phyloP scores from a whole-genome alignment of 2,113 vertebrate species.

The Nibea albiflora region DNA sequence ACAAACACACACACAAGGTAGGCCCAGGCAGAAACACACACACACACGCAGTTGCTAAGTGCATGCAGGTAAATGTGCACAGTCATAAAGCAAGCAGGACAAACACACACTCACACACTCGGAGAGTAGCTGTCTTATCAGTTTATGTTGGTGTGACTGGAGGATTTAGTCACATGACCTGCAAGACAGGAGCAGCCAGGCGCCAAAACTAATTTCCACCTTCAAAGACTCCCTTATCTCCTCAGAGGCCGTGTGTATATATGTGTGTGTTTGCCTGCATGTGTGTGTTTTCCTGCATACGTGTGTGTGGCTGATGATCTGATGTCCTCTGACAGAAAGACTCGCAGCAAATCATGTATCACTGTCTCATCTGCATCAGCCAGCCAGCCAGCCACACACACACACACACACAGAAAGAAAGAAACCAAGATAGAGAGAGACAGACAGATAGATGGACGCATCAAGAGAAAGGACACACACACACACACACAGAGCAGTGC shows the following conservation, averaged over 20 bases:
- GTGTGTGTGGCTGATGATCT: conserved; percentile 72
- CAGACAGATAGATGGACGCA: conserved; percentile 43
- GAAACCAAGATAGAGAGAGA: conserved; percentile 34
- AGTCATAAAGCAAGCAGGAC: conserved; percentile 24
- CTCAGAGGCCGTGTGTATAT: conserved; percentile 62
- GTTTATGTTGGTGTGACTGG: conserved; percentile 79
- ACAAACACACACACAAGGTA: conserved; percentile 35
- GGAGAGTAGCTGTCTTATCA: conserved; percentile 78
- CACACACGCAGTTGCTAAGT: conserved; percentile 2
- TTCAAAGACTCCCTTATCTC: conserved; percentile 85
- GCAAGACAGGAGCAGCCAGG: conserved; percentile 88
- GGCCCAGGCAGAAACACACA: neutral
- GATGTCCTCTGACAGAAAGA: conserved; percentile 80
- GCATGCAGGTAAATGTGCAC: conserved; percentile 44
- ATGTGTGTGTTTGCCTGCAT: conserved; percentile 21
- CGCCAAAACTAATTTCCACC: conserved; percentile 85
- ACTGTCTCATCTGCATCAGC: conserved; percentile 78
- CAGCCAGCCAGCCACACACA: conserved; percentile 1
- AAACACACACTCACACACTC: conserved; percentile 34
- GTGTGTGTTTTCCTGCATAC: conserved; percentile 23
- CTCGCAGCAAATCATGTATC: conserved; percentile 79
- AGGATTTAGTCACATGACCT: conserved; percentile 84
- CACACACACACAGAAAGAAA: conserved; percentile 10
- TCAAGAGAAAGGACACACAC: conserved; percentile 38
- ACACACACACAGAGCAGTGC: conserved; percentile 24